These are phyloP conservation scores for Spea multiplicata DNA, from an alignment of 2,113 vertebrate genomes.

Conservation along the genomic window DNA sequence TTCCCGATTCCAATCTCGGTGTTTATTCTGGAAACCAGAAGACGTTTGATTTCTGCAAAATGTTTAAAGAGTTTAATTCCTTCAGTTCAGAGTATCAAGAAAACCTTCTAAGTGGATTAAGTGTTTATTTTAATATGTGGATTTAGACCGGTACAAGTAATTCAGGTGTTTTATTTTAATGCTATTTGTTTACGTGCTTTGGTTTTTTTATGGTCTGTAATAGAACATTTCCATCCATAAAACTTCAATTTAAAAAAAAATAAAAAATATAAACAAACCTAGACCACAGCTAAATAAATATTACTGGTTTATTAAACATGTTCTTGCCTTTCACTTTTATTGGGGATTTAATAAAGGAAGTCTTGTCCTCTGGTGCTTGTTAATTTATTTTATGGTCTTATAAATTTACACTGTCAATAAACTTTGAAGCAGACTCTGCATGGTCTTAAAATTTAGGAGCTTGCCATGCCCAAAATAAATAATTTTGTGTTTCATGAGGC, in stretches of 20 bases:
- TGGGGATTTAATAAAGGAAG: conserved; percentile 17
- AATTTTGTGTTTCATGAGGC: no score
- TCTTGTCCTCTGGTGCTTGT: conserved; percentile 8
- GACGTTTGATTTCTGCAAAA: background rate
- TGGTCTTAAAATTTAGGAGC: background rate
- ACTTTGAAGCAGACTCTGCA: background rate
- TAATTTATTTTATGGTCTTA: conserved; percentile 22
- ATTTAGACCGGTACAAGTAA: background rate
- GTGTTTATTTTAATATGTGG: background rate
- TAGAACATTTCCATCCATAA: no score
- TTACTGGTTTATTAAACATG: background rate
- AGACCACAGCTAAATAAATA: background rate
- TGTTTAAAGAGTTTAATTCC: background rate
- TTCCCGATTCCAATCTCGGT: background rate
- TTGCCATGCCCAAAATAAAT: background rate
- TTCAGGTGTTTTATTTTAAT: background rate
- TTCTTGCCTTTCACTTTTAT: background rate
- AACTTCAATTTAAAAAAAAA: background rate
- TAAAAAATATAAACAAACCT: background rate
- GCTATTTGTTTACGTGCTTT: no score
- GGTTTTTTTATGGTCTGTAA: no score
- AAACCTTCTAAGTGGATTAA: background rate
- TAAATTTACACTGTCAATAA: background rate
- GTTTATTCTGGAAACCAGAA: background rate
- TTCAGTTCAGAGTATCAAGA: background rate